These are phyloP conservation scores for Rhea pennata DNA, from an alignment of 2,113 vertebrate species.

Conservation along the genomic window DNA sequence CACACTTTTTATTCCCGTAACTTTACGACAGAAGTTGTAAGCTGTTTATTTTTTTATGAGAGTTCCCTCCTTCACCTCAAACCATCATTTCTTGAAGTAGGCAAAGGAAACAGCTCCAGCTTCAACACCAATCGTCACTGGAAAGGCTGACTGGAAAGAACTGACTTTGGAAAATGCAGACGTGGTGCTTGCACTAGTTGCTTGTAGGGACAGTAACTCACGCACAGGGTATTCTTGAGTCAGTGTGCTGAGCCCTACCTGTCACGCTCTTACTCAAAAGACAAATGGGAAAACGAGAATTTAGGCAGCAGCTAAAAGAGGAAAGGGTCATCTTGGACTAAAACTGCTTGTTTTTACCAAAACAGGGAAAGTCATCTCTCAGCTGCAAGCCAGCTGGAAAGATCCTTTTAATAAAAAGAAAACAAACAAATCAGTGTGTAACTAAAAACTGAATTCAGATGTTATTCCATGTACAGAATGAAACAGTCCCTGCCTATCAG, in stretches of 20 bases:
- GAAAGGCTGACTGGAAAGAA: background rate
- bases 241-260: too few relatives aligned
- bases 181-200: background rate
- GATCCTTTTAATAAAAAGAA: background rate
- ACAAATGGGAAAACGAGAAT: background rate
- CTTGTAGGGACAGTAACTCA: background rate
- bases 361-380: background rate
- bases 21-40: background rate
- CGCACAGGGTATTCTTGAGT: background rate
- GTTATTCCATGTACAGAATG: accelerated
- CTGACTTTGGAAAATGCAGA: background rate
- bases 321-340: background rate
- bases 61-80: background rate
- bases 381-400: background rate
- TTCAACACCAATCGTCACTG: background rate
- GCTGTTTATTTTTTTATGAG: background rate
- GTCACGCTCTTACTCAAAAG: background rate
- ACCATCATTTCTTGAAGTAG: background rate
- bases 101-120: background rate
- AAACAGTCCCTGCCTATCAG: background rate
- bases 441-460: background rate
- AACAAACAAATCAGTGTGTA: background rate
- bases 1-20: background rate
- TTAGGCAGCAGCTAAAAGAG: background rate
- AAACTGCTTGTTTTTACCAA: background rate